Base-by-base conservation (phyloP, 2,797 vertebrate genomes). In the Delichon dasypus region DNA sequence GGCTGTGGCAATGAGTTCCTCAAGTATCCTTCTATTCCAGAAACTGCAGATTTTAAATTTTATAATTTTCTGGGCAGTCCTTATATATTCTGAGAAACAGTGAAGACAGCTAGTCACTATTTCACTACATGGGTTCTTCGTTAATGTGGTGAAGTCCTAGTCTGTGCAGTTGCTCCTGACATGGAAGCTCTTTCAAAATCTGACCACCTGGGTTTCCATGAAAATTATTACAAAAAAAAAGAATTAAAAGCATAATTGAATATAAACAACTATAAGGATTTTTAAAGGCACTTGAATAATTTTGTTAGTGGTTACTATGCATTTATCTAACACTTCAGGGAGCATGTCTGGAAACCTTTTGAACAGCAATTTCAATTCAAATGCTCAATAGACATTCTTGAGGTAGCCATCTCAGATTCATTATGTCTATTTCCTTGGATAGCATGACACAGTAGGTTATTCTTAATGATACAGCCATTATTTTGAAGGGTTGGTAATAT, bases 371-470 rank as follows among this genome's bases (percentile, higher is more conserved):
- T 94, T 81, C 50, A 20, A 18, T 80, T 96, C 55, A 67, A 17
- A 16, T 70, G 26, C 70, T 84, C n/a, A 11, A 10, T 32, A 70
- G n/a, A 30, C 20, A 2, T 94, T 70, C 23, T 38, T 66, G 55
- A 65, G 29, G 45, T 74, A 64, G 27, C 67, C 44, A 21, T 76
- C 50, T 32, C n/a, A 29, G n/a, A 61, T 74, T 61, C 45, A 19
- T 61, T 61, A 8, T 0, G 0, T 65, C n/a, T 81, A 0, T 79
- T 64, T 47, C 14, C 30, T 67, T 84, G 57, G 22, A 34, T 47
- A 70, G 25, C 1, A 8, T 61, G 67, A 47, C 88, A 45, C 67
- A 87, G 47, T 44, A 62, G 40, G 74, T 51, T 85, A 29, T 85
- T 23, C 48, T 75, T 76, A 85, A 85, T 51, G 53, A 58, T 74